Base-by-base conservation (phyloP, 2,797 vertebrate genomes). In the Clarias fuscus region DNA sequence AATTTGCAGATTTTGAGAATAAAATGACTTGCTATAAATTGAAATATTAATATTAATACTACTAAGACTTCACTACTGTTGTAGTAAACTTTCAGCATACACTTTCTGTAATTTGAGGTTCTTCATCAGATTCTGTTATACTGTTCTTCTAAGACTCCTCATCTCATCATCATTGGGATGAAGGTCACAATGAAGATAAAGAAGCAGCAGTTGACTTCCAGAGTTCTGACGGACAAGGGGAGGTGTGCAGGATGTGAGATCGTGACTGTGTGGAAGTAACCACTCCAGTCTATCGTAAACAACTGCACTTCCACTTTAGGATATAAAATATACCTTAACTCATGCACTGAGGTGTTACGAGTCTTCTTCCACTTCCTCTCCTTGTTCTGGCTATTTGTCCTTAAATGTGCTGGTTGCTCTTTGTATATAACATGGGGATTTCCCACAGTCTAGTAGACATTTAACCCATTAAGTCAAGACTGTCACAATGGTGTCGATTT, bases 171-270 rank as follows among this genome's bases (percentile, higher is more conserved):
- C 33, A 27, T 1, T 27, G 15, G 7, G 2, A 48, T 27, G 3
- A 65, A 67, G 24, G 62, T 24, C n/a, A 59, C 27, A 20, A 17
- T 59, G 53, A 18, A 58, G n/a, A 33, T 58, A 59, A 61, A 78
- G 30, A 61, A 22, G 18, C 15, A 40, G 30, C 30, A 8, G 33
- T 20, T 61, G 20, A 79, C 33, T 59, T 30, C 24, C 40, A 40
- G 17, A 24, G 59, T 64, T 64, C 77, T 62, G 2, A 43, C 1
- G 0, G 77, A 62, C 77, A 62, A 14, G 61, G 27, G 79, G 40
- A 67, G 79, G 27, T 3, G n/a, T 20, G 24, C 62, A 81, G 79
- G 79, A 81, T 67, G 24, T 81, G 78, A 81, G 61, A 27, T 81
- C 2, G 40, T 65, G 79, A 48, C 40, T 81, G 40, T 81, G 62